Percentiles rank a stretch among this genome's conserved stretches.
Conservation (phyloP, 2,113 vertebrate genomes). For the Corythornis cristatus region DNA sequence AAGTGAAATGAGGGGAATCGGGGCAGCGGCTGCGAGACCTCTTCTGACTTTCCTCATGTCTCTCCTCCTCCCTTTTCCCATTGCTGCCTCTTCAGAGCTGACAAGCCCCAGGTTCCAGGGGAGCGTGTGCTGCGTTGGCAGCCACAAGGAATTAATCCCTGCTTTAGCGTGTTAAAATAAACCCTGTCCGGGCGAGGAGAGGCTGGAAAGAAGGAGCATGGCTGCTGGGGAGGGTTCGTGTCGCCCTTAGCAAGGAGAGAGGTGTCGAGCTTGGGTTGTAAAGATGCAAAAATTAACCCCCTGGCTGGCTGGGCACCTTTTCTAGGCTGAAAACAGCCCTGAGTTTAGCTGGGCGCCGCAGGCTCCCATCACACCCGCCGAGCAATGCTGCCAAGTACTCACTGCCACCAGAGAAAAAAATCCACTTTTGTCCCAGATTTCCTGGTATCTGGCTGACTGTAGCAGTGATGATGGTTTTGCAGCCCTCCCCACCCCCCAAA, state of each 20-base stretch:
- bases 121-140: not conserved
- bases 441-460: fast-evolving
- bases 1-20: not conserved
- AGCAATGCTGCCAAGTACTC: fast-evolving
- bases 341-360: not conserved
- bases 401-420: not conserved
- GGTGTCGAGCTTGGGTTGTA: fast-evolving
- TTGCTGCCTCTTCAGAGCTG: not conserved
- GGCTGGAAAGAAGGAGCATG: not conserved
- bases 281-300: not conserved
- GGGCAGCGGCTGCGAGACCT: not conserved
- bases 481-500: not conserved
- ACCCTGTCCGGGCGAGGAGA: not conserved
- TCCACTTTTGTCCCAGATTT: not conserved
- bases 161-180: not conserved
- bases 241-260: not conserved
- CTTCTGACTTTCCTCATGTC: not conserved
- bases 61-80: not conserved
- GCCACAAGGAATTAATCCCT: not conserved
- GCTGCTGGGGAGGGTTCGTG: not conserved
- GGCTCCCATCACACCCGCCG: fast-evolving
- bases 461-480: not conserved
- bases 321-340: not conserved
- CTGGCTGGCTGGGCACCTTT: fast-evolving
- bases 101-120: not conserved